Base-by-base conservation (phyloP, 1,140 invertebrate genomes). In the Drosophila erecta region DNA sequence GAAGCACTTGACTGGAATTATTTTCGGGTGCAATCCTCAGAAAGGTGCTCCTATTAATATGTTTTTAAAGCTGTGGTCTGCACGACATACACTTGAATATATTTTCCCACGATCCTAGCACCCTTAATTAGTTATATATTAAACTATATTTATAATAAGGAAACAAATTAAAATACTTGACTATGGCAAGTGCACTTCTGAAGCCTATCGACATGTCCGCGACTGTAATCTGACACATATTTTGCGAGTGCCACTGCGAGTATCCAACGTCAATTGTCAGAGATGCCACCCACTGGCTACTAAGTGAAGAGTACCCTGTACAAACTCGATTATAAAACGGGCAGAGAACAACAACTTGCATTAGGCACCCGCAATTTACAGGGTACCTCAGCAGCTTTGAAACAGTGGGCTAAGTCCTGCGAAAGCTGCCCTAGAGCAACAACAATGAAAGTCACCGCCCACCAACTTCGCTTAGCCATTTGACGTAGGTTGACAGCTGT, bases 401-500 rank as follows among this genome's bases (percentile, higher is more conserved):
- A 35, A 12, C 14, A 20, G 5, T 41, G 50, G 41, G 50, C 49
- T 41, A 14, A 8, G n/a, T 20, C 10, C 11, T 4, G 20, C 51
- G 20, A 59, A 74, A 67, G 78, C 60, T 81, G 59, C 47, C 15
- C 51, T 41, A 35, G 35, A 59, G 33, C 72, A 40, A 37, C 54
- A 65, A 71, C 53, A 57, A 59, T 70, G 14, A 38, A 47, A n/a
- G 11, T 7, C 56, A 33, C 15, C 37, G 46, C 59, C 70, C 40
- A 54, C 51, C 37, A 33, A 4, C 43, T 30, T 17, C 41, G 14
- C 14, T 11, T 38, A 33, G 33, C 27, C 62, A 44, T 60, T 87
- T 87, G 83, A 86, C 83, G 83, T 87, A 86, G 83, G 83, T 87
- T 87, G 83, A 86, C 83, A 86, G 83, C 83, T 86, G 83, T 86